Conservation (phyloP, 2,797 vertebrate genomes). For the Rhynchotus rufescens region DNA sequence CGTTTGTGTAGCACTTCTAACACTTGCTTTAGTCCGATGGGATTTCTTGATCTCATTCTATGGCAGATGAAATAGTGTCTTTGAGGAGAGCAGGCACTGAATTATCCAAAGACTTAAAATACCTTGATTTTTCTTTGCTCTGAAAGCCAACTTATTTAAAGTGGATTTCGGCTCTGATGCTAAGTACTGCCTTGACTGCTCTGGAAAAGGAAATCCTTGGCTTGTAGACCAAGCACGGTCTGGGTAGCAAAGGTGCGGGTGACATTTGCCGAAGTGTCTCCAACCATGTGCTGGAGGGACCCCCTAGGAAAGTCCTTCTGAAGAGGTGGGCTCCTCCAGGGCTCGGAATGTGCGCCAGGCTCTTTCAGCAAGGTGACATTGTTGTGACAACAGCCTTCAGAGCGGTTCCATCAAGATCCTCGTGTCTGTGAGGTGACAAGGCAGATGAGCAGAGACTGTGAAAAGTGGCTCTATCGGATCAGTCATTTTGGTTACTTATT, state of each 20-base stretch:
- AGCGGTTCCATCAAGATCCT: no score
- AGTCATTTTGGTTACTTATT: neutral
- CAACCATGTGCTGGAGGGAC: neutral
- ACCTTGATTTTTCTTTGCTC: neutral
- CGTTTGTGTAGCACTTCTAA: slow-evolving; percentile 13
- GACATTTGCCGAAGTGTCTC: neutral
- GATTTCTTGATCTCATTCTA: slow-evolving; percentile 43
- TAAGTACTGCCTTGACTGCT: neutral
- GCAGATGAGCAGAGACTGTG: neutral
- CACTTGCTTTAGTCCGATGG: slow-evolving; percentile 17
- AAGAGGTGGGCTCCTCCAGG: neutral
- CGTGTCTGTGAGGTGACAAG: neutral
- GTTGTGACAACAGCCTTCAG: neutral
- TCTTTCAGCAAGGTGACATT: neutral
- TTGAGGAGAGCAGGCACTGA: slow-evolving; percentile 12
- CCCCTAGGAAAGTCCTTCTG: neutral
- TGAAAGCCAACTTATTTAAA: neutral
- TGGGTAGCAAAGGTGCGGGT: neutral
- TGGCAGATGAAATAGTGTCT: slow-evolving; percentile 30
- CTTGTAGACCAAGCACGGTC: neutral
- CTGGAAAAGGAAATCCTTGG: neutral
- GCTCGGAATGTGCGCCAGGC: neutral
- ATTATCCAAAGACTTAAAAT: slow-evolving; percentile 1
- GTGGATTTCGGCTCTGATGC: neutral
- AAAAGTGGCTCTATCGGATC: neutral